Base-by-base conservation (phyloP, 1,140 invertebrate genomes). In the Lasaia peninsularis region DNA sequence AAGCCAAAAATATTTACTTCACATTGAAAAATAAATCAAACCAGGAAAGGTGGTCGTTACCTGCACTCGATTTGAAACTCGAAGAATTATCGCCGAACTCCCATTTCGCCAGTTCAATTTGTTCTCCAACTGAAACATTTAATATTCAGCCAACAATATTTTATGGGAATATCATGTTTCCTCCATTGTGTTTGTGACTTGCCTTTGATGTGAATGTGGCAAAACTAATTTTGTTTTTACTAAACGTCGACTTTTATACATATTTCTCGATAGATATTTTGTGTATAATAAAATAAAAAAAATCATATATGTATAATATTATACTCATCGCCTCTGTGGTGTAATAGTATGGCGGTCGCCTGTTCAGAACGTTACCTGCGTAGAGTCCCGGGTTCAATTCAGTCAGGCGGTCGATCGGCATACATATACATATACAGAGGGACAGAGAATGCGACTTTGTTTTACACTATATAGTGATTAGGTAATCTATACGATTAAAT, bases 41-140 rank as follows among this genome's bases (percentile, higher is more conserved):
- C 52, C 10, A 21, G 4, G 34, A 44, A 16, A 2, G 9, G 37
- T 44, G 35, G 52, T 9, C 37, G 52, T 28, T 54, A 54, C 52
- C 34, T 54, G 33, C 35, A 14, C 33, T 33, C 51, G 32, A 32
- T 34, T 33, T 16, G 34, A 24, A 31, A 55, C 34, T 44, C 21
- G 35, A 21, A n/a, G 35, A 55, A 44, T 40, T 33, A 52, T 44
- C 18, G 37, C 52, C 14, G 35, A 55, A 35, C 37, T 44, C 37
- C 20, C 34, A 24, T 40, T 40, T 28, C 14, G 28, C 52, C 28
- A 55, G 28, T 55, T 55, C 34, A 55, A 20, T 40, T 55, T 55
- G 52, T 55, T 33, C 34, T 44, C 18, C 37, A 18, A 44, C 37
- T 10, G 37, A 18, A 44, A 44, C 16, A 14, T 20, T 44, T 44